These are phyloP conservation scores for Ostrea denselamellosa DNA, from an alignment of 1,140 invertebrate species.

Conservation along the genomic window DNA sequence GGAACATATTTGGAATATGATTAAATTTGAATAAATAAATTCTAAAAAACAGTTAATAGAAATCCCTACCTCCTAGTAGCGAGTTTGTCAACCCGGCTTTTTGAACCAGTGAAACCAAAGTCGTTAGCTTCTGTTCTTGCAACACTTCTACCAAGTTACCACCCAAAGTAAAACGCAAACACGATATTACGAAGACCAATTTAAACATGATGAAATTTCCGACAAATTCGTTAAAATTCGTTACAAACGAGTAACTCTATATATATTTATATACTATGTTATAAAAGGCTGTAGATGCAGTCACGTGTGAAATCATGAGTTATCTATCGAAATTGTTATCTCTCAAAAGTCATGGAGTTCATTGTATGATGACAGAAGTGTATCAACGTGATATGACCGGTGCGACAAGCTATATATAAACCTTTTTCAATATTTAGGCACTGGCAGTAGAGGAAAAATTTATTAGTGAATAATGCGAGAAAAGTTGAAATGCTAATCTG, in stretches of 20 bases:
- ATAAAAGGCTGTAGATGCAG: neutral
- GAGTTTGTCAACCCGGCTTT: constrained; percentile 50
- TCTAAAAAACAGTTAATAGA: neutral
- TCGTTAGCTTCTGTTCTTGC: constrained; percentile 36
- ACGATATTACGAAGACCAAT: neutral
- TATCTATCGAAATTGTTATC: neutral
- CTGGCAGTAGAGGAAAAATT: too few species aligned
- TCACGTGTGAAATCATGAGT: constrained; percentile 11
- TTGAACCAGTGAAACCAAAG: constrained; percentile 50
- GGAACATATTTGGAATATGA: too few species aligned
- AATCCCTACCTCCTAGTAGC: constrained; percentile 35
- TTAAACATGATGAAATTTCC: constrained; percentile 43
- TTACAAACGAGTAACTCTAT: neutral
- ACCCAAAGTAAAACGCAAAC: constrained; percentile 8
- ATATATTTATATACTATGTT: constrained; percentile 13
- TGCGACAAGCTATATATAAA: too few species aligned
- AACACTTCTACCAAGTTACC: constrained; percentile 48
- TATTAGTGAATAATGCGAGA: too few species aligned
- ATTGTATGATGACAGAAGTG: too few species aligned
- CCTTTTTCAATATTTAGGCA: too few species aligned
- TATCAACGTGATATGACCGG: too few species aligned
- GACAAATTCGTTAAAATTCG: too few species aligned
- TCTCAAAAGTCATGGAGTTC: neutral
- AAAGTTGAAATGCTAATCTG: too few species aligned
- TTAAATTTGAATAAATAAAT: too few species aligned